A percentile compares a stretch with the other conserved stretches of the same genome.
phyloP scores from a whole-genome alignment of 2,888 invertebrate species.

The Deilephila elpenor region DNA sequence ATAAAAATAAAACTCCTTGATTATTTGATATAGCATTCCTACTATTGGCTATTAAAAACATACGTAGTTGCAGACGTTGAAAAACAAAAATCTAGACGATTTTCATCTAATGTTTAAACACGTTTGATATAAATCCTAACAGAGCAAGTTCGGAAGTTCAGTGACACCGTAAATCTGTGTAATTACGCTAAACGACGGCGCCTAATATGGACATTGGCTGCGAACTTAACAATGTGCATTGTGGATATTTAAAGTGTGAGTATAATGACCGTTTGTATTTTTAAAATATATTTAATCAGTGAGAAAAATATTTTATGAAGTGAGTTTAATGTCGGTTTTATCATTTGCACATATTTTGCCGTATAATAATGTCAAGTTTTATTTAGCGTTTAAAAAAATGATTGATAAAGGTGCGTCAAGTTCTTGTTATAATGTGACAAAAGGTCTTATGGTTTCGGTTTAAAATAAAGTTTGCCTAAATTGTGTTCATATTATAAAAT shows the following conservation, averaged over 20 bases:
- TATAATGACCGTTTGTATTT: background rate
- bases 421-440: too few species aligned
- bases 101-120: conserved; percentile 1
- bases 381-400: background rate
- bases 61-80: background rate
- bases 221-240: background rate
- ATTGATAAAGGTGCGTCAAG: too few species aligned
- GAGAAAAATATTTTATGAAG: background rate
- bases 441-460: too few species aligned
- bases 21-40: too few species aligned
- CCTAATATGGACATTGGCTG: conserved; percentile 4
- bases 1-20: too few species aligned
- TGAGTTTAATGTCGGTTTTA: conserved; percentile 5
- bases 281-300: background rate
- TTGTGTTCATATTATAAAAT: too few species aligned
- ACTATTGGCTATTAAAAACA: background rate
- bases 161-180: conserved; percentile 36
- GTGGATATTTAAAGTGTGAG: background rate
- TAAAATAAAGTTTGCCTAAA: too few species aligned
- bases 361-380: background rate
- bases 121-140: background rate
- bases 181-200: conserved; percentile 31
- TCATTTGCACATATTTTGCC: background rate
- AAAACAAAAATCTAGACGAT: conserved; percentile 5
- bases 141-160: conserved; percentile 32